These are phyloP conservation scores for Dolichopus griseipennis DNA, from an alignment of 2,888 invertebrate genomes.

Conservation along the genomic window DNA sequence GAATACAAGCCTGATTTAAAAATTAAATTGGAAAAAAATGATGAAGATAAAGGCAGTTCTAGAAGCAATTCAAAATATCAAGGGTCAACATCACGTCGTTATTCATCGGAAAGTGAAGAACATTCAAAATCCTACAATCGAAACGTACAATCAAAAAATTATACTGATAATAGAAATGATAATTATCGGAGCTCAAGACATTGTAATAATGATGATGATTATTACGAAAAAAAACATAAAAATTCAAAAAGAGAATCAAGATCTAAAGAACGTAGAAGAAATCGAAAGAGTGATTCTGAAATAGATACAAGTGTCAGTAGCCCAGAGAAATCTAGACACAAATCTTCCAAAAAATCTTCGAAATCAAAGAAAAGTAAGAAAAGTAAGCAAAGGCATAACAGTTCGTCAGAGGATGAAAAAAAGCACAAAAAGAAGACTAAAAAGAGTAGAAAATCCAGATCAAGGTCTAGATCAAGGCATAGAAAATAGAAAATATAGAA, in stretches of 20 bases:
- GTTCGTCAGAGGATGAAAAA: constrained; percentile 27
- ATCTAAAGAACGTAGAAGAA: constrained; percentile 16
- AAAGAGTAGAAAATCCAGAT: constrained; percentile 38
- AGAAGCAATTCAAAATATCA: constrained; percentile 25
- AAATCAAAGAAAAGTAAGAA: constrained; percentile 27
- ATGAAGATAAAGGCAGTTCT: background rate
- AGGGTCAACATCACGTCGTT: constrained; percentile 5
- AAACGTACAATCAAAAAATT: background rate
- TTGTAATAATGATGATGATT: too few relatives aligned
- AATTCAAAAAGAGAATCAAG: constrained; percentile 13
- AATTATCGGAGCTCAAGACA: too few relatives aligned
- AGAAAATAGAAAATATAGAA: constrained; percentile 19
- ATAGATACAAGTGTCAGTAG: constrained; percentile 22
- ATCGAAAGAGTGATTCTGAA: constrained; percentile 9
- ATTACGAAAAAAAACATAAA: background rate
- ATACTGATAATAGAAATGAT: background rate
- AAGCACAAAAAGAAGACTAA: constrained; percentile 39
- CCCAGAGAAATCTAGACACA: constrained; percentile 28
- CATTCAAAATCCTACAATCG: background rate
- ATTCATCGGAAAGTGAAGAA: constrained; percentile 10
- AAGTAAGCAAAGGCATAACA: constrained; percentile 29
- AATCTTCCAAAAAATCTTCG: constrained; percentile 23
- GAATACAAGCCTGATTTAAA: background rate
- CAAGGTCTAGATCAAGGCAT: constrained; percentile 30
- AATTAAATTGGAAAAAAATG: constrained; percentile 12